Base-by-base conservation (phyloP, 2,888 invertebrate species). In the Thecocarcelia acutangulata region DNA sequence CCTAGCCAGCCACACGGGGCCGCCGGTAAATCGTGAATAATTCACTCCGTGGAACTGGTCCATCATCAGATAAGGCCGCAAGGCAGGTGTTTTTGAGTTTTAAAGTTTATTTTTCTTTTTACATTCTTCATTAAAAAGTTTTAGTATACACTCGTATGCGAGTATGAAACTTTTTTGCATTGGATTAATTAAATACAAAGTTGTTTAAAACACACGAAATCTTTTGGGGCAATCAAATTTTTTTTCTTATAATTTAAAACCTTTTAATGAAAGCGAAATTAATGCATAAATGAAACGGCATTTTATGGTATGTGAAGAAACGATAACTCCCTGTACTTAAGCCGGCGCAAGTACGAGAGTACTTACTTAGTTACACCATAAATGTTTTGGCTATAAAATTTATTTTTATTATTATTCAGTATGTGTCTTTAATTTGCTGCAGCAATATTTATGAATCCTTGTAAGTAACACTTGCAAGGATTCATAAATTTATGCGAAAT, bases 401-500 rank as follows among this genome's bases (percentile, higher is more conserved):
- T 81, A 81, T 77, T 81, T 68, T 76, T 77, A 73, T 81, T 76
- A 76, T 80, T 80, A 82, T 82, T 82, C 78, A 82, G 78, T 82
- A 75, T 82, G 82, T 82, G 74, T 75, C 74, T 82, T 82, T 78
- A 78, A 78, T 78, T 82, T 78, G 78, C 74, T 70, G 64, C 70
- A 66, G 66, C 40, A 70, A 80, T 76, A 76, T 82, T 82, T 82
- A 78, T 82, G 78, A 82, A 74, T 74, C 74, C 74, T 75, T 75
- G 78, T 64, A 78, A 82, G 82, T 73, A 61, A 61, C 66, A 82
- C 77, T 78, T 74, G 56, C 78, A 69, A 70, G 82, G 58, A 73
- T 70, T 74, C 73, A 78, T 82, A 82, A 78, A 78, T 78, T 74
- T 70, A 54, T 74, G 28, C 69, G n/a, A 37, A 58, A 58, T 54